Evolutionary conservation across 2,797 vertebrate genomes (phyloP).

Genomic region (Merluccius polli): DNA sequence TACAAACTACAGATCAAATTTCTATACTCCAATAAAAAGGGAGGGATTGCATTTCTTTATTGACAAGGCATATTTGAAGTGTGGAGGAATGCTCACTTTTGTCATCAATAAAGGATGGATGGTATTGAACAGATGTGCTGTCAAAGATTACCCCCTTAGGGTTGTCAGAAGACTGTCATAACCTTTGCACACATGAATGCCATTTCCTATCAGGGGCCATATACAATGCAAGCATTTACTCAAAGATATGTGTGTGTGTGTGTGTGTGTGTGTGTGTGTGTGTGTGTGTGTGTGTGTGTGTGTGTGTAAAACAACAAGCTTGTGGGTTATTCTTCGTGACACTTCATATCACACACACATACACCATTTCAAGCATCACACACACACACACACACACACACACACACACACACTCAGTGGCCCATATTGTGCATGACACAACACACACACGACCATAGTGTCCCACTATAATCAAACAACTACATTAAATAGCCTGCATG

Average conservation of each 20-base stretch:
- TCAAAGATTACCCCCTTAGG: neutral
- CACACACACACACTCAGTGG: neutral
- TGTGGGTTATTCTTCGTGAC: neutral
- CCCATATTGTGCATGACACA: neutral
- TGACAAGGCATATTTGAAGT: neutral
- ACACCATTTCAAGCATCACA: neutral
- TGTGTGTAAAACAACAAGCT: neutral
- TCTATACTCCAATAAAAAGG: neutral
- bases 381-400: neutral
- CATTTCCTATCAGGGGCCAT: too few species aligned
- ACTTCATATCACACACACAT: neutral
- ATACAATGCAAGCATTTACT: too few species aligned
- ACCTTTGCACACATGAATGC: too few species aligned
- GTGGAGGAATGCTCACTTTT: slow-evolving; percentile 2
- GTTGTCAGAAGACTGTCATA: neutral
- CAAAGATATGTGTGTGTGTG: too few species aligned
- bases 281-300: neutral
- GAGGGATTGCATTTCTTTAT: neutral
- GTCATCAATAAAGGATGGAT: neutral
- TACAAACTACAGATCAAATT: neutral
- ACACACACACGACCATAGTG: neutral
- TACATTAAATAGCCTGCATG: neutral
- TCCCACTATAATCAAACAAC: neutral
- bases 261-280: too few species aligned
- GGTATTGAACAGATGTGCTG: neutral